Evolutionary conservation across 2,113 vertebrate genomes (phyloP).

Genomic region (Tachysurus fulvidraco): DNA sequence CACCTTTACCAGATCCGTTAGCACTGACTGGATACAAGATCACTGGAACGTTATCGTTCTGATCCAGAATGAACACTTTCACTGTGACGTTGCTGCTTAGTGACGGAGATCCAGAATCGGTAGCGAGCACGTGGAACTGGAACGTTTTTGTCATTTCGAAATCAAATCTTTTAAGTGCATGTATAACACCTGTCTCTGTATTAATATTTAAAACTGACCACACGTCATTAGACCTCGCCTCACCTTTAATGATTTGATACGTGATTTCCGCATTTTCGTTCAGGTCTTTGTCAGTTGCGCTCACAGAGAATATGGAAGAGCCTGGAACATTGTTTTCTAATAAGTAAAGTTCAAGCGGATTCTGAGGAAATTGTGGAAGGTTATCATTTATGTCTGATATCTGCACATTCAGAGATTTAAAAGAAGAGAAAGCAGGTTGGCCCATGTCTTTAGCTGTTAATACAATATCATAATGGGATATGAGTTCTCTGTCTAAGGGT

Average conservation of each 20-base stretch:
- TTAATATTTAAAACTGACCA: constrained; percentile 57
- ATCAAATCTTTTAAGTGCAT: constrained; percentile 58
- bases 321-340: constrained; percentile 63
- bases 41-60: constrained; percentile 63
- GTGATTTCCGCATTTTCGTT: constrained; percentile 59
- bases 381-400: constrained; percentile 63
- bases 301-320: constrained; percentile 54
- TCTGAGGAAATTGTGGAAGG: constrained; percentile 49
- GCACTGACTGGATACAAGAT: constrained; percentile 54
- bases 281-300: constrained; percentile 60
- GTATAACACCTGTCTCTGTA: constrained; percentile 55
- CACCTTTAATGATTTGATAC: constrained; percentile 51
- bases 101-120: constrained; percentile 56
- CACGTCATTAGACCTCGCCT: constrained; percentile 29
- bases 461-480: constrained; percentile 66
- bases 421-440: constrained; percentile 48
- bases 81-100: constrained; percentile 59
- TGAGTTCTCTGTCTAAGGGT: constrained; percentile 48
- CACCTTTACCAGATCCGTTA: constrained; percentile 53
- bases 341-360: constrained; percentile 56
- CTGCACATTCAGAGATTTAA: constrained; percentile 47
- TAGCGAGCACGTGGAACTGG: constrained; percentile 52
- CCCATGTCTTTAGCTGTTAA: constrained; percentile 56
- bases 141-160: constrained; percentile 54
- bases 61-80: constrained; percentile 61